Base-by-base conservation (phyloP, 2,113 vertebrate species). In the Periophthalmus modestus region DNA sequence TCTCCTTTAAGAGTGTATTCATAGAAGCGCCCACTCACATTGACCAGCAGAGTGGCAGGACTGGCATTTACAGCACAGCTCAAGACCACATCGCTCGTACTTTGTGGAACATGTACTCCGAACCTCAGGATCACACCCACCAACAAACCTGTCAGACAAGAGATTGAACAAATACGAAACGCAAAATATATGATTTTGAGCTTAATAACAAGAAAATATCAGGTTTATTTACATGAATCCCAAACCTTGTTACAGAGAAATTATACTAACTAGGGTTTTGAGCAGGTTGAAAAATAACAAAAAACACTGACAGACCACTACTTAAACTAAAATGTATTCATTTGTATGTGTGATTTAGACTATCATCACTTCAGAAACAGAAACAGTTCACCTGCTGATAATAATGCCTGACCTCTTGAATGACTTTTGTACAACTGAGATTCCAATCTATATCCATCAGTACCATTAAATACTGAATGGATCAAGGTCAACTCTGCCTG, bases 1-100 rank as follows among this genome's bases (percentile, higher is more conserved):
- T 99, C 96, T 13, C 96, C 96, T 90, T 95, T 97, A 82, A 99
- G 92, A 0, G 93, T 97, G 84, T 99, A 99, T 87, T 99, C 97
- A 0, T 97, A 98, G 92, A 94, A 96, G 48, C 95, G 95, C 0
- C 98, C 98, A 0, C 96, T 98, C 87, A 98, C 95, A 0, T 99
- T 99, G 59, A 99, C 95, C 87, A 99, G 87, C 78, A 99, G 87
- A 0, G 96, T 96, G 72, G 95, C 93, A 0, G 98, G 97, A 63
- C 95, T 98, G 84, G 93, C 93, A 63, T 96, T 96, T 75, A 96
- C 92, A 0, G 95, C 95, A 83, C 97, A 99, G 89, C 93, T 93
- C 74, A 95, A 90, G 0, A 96, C 94, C 75, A 95, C 89, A 0
- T 97, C 95, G 72, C 92, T 97, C 81, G 93, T 89, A 0, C 95